Percentiles rank a stretch among this genome's conserved stretches.
phyloP scores from a whole-genome alignment of 2,888 invertebrate species.

The Serripes groenlandicus region DNA sequence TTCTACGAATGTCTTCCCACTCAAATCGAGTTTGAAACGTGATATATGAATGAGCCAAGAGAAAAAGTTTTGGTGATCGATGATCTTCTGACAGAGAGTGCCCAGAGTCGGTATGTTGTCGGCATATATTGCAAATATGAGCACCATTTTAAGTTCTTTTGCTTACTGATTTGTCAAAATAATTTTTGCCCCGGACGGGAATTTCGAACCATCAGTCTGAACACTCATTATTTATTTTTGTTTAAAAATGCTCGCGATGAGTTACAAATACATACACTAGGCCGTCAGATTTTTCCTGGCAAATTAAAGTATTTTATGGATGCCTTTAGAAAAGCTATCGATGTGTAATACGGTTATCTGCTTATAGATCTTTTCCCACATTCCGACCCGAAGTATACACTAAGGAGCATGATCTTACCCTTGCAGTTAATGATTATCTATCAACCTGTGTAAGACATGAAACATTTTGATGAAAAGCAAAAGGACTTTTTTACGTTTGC shows the following conservation, averaged over 20 bases:
- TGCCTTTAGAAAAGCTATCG: slow-evolving; percentile 52
- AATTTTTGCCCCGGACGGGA: slow-evolving; percentile 47
- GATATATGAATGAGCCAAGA: slow-evolving; percentile 37
- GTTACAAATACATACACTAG: slow-evolving; percentile 56
- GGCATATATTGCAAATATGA: slow-evolving; percentile 55
- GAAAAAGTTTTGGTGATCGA: slow-evolving; percentile 54
- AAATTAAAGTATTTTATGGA: slow-evolving; percentile 51
- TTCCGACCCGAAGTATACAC: slow-evolving; percentile 58
- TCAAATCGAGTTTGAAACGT: slow-evolving; percentile 41
- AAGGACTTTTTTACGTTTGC: slow-evolving; percentile 34
- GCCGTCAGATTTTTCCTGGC: slow-evolving; percentile 64
- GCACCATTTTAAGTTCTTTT: slow-evolving; percentile 59
- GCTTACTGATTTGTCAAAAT: slow-evolving; percentile 64
- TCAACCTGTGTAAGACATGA: slow-evolving; percentile 28
- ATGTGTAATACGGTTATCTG: slow-evolving; percentile 51
- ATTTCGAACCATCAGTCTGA: slow-evolving; percentile 60
- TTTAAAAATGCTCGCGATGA: slow-evolving; percentile 58
- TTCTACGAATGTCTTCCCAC: slow-evolving; percentile 55
- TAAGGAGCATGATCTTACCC: slow-evolving; percentile 59
- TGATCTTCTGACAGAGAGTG: slow-evolving; percentile 50
- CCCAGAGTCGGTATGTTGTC: slow-evolving; percentile 48
- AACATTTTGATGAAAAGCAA: slow-evolving; percentile 26
- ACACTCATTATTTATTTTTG: slow-evolving; percentile 62
- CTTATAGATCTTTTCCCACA: slow-evolving; percentile 58
- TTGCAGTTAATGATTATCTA: slow-evolving; percentile 53